Conservation (phyloP, 2,113 vertebrate genomes). For the Rousettus leschenaultii region DNA sequence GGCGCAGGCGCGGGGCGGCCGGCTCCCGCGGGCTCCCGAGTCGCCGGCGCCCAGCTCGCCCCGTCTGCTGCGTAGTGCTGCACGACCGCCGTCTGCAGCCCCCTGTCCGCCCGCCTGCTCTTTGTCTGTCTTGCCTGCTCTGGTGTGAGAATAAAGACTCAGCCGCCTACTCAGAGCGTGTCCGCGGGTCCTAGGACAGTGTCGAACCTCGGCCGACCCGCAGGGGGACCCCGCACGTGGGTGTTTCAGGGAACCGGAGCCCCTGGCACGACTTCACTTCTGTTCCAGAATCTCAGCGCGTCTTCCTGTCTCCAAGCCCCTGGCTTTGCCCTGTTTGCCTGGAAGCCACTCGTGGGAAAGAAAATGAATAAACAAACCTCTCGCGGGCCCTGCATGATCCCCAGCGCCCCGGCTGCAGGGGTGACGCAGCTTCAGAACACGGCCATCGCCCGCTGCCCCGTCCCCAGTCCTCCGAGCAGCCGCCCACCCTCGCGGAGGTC, state of each 20-base stretch:
- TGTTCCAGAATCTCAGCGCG: rapidly evolving
- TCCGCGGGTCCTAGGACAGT: neutral
- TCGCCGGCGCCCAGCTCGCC: neutral
- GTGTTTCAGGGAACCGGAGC: neutral
- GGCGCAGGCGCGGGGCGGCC: too few species aligned
- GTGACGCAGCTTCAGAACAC: rapidly evolving
- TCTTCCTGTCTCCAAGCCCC: neutral
- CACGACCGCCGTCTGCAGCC: neutral
- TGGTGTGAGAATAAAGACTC: neutral
- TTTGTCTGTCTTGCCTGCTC: neutral
- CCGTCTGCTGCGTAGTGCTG: neutral
- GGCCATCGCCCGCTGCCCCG: rapidly evolving
- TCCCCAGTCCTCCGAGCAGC: neutral
- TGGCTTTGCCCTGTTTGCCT: neutral
- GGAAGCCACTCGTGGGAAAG: neutral
- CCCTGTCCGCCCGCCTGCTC: neutral
- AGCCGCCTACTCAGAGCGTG: neutral
- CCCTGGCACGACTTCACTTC: neutral
- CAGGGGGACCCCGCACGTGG: neutral
- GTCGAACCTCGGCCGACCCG: rapidly evolving
- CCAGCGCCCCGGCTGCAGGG: rapidly evolving
- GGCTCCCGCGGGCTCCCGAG: too few species aligned
- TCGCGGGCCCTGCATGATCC: neutral
- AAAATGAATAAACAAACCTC: neutral
- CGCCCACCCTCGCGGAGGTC: neutral